These are phyloP conservation scores for Spatulosminthurus flaviceps DNA, from an alignment of 2,888 invertebrate species.

Conservation along the genomic window DNA sequence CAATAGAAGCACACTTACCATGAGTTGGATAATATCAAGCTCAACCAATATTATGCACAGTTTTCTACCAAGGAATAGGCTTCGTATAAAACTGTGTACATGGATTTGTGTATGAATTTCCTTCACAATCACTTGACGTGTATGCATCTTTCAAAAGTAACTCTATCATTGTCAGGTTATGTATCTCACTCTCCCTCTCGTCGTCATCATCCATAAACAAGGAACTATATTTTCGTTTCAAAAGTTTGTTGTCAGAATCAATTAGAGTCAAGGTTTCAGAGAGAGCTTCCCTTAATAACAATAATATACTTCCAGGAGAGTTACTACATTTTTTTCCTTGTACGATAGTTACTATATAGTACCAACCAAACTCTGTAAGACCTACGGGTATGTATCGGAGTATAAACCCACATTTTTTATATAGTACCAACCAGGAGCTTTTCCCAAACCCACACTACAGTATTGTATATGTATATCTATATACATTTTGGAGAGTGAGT, in stretches of 20 bases:
- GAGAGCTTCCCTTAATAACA: slow-evolving; percentile 6
- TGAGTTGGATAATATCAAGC: neutral
- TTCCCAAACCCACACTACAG: too few species aligned
- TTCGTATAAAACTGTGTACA: too few species aligned
- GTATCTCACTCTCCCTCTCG: neutral
- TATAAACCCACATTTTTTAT: too few species aligned
- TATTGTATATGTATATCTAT: too few species aligned
- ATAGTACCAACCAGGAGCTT: too few species aligned
- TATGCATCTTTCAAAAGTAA: neutral
- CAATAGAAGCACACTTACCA: neutral
- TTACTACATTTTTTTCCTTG: too few species aligned
- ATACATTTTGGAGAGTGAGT: too few species aligned
- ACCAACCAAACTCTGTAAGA: too few species aligned
- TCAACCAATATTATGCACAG: neutral
- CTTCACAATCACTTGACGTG: neutral
- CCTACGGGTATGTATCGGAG: too few species aligned
- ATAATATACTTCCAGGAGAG: neutral
- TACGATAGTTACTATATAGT: too few species aligned
- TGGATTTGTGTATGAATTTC: neutral
- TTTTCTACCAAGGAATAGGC: too few species aligned
- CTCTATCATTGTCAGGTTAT: neutral
- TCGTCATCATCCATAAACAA: slow-evolving; percentile 33
- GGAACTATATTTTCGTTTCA: slow-evolving; percentile 39
- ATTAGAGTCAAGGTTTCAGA: slow-evolving; percentile 39
- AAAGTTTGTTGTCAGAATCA: slow-evolving; percentile 45